phyloP scores from a whole-genome alignment of 2,888 invertebrate species.

The Acronicta leporina region DNA sequence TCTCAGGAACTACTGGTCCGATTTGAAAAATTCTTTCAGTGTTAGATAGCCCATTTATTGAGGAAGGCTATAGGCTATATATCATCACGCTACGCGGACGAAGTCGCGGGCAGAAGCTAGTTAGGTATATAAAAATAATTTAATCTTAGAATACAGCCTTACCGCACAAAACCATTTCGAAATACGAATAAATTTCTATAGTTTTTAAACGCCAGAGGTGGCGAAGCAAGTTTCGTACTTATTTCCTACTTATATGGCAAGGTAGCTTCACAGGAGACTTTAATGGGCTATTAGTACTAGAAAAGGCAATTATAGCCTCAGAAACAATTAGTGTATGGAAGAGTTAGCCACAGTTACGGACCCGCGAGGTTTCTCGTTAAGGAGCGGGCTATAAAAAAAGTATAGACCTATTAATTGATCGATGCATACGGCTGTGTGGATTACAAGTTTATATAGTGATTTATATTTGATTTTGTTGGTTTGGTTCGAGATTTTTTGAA shows the following conservation, averaged over 20 bases:
- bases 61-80: too few relatives aligned
- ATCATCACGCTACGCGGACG: too few relatives aligned
- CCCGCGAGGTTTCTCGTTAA: constrained; percentile 21
- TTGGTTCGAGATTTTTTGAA: not conserved
- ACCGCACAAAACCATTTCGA: constrained; percentile 25
- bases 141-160: not conserved
- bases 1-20: too few relatives aligned
- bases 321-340: constrained; percentile 69
- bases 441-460: constrained; percentile 8
- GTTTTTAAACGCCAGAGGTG: constrained; percentile 54
- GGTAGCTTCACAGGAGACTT: constrained; percentile 53
- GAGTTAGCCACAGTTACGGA: constrained; percentile 25
- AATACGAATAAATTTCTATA: constrained; percentile 34
- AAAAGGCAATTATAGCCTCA: constrained; percentile 75
- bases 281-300: constrained; percentile 71
- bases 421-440: constrained; percentile 29
- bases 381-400: constrained; percentile 35
- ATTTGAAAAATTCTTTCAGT: too few relatives aligned
- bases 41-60: too few relatives aligned
- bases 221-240: constrained; percentile 41
- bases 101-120: too few relatives aligned
- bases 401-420: constrained; percentile 32
- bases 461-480: constrained; percentile 15
- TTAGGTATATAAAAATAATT: too few relatives aligned
- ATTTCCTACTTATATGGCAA: constrained; percentile 50